These are phyloP conservation scores for Spodoptera littoralis DNA, from an alignment of 2,888 invertebrate genomes.

Conservation along the genomic window DNA sequence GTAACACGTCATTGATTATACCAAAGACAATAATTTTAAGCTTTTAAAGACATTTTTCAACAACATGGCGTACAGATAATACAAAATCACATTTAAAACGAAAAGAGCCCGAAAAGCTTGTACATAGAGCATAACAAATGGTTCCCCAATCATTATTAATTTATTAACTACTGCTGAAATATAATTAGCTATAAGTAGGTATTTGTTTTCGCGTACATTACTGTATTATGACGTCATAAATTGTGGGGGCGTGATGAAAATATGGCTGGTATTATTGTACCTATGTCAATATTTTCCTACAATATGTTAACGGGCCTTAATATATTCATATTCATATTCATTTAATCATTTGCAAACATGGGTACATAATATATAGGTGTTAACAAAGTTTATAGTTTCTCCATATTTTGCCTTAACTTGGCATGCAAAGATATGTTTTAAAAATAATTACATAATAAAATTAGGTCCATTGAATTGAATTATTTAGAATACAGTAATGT, in stretches of 20 bases:
- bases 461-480: no score
- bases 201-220: constrained; percentile 6
- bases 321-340: no score
- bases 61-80: constrained; percentile 46
- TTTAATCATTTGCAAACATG: no score
- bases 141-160: constrained; percentile 61
- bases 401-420: no score
- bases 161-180: constrained; percentile 22
- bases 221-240: constrained; percentile 15
- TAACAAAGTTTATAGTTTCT: no score
- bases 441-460: no score
- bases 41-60: constrained; percentile 42
- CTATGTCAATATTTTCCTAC: constrained; percentile 14
- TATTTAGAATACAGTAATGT: no score
- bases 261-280: not conserved
- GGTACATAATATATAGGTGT: no score
- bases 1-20: constrained; percentile 13
- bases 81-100: constrained; percentile 43
- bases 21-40: constrained; percentile 36
- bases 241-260: not conserved
- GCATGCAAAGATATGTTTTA: no score
- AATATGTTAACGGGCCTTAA: no score
- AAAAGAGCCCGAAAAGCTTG: constrained; percentile 56
- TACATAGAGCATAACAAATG: constrained; percentile 48
- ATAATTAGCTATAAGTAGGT: constrained; percentile 1